A percentile compares a stretch with the other conserved stretches of the same genome.
Conservation (phyloP, 2,888 invertebrate species). For the Cantharis rufa region DNA sequence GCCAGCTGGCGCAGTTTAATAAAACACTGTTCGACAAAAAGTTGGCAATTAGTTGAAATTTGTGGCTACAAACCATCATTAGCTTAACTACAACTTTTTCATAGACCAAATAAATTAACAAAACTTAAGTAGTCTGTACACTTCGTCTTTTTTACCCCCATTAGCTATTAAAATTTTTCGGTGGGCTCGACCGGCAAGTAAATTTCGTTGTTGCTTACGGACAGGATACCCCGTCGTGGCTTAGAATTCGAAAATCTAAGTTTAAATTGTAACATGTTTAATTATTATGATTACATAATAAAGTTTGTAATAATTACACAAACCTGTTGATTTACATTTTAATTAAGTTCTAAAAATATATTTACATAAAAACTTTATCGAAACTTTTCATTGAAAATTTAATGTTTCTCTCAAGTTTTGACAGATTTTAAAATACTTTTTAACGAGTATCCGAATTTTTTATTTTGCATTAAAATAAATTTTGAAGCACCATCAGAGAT, state of each 20-base stretch:
- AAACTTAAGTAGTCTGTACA: not conserved
- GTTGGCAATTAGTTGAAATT: constrained; percentile 17
- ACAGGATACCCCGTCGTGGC: not conserved
- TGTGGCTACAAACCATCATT: not conserved
- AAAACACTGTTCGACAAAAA: constrained; percentile 22
- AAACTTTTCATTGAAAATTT: not conserved
- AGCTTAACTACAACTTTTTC: not conserved
- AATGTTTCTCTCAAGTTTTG: not conserved
- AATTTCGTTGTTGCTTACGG: not conserved
- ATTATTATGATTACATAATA: not conserved
- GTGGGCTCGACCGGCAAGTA: not conserved
- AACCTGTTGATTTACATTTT: not conserved
- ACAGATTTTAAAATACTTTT: not conserved
- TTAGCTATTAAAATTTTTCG: not conserved
- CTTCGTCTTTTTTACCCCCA: not conserved
- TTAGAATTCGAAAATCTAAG: not conserved
- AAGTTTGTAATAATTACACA: not conserved
- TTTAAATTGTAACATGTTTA: not conserved
- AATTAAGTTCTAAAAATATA: not conserved
- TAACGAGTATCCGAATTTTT: not conserved
- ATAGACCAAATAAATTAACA: not conserved
- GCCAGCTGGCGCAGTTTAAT: constrained; percentile 23
- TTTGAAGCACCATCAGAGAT: not conserved
- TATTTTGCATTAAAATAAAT: not conserved
- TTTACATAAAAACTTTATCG: not conserved